Base-by-base conservation (phyloP, 1,140 invertebrate species). In the Drosophila littoralis region DNA sequence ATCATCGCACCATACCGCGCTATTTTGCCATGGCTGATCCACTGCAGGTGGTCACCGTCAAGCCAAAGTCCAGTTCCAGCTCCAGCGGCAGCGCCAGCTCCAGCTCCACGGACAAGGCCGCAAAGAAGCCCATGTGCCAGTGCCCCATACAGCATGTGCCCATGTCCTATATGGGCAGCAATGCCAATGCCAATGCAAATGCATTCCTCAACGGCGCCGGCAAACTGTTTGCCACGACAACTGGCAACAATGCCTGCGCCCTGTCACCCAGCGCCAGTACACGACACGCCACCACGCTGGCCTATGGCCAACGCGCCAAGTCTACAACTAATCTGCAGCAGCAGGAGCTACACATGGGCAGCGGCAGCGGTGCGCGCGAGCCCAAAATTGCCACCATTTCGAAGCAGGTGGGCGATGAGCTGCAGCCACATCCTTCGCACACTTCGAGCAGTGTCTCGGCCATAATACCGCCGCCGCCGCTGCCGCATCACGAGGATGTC, bases 81-180 rank as follows among this genome's bases (percentile, higher is more conserved):
- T 28, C 57, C 17, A 81, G 59, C 40, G 42, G 57, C 43, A 81
- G 65, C 36, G 43, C 61, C 13, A 76, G 43, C 12, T 59, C 57
- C 57, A 68, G 28, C 38, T 75, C 48, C 33, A 67, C 28, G 33
- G 73, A 69, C 68, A 75, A 71, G 40, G 33, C 50, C 36, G 78
- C n/a, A 52, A 92, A 92, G 71, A 92, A 92, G 42, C 85, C 91
- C 10, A 91, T 91, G 70, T 92, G 92, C 70, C 92, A 92, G 57
- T 92, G 92, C 57, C 92, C 92, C 13, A 85, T 92, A 42, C 92
- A 92, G 58, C 92, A 92, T 61, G 92, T 92, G 22, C 92, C 92
- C n/a, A 92, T 92, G 92, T 91, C 91, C 45, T 92, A 92, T 57
- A 92, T 92, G 91, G 91, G 90, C 17, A 92, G 79, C 54, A 84